Conservation (phyloP, 1,140 invertebrate genomes). For the Pseudomyrmex cubaensis region DNA sequence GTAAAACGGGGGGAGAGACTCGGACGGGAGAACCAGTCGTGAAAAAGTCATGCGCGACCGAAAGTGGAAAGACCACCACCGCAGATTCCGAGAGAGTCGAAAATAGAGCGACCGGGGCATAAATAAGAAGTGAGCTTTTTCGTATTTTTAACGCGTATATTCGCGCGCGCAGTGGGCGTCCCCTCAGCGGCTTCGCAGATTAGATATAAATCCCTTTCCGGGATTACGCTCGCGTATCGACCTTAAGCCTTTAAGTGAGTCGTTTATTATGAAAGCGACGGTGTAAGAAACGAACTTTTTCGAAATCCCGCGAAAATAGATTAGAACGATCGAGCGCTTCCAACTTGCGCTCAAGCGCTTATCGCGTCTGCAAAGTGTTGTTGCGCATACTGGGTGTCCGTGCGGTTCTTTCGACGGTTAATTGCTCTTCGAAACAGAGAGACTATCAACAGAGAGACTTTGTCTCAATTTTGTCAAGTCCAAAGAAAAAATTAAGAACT, state of each 20-base stretch:
- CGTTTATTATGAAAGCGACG: slow-evolving; percentile 14
- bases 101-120: background rate
- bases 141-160: slow-evolving; percentile 21
- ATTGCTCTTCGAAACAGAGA: too few relatives aligned
- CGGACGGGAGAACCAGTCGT: background rate
- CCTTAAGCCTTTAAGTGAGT: background rate
- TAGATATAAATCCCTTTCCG: slow-evolving; percentile 22
- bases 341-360: background rate
- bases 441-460: too few relatives aligned
- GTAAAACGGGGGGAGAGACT: slow-evolving; percentile 14
- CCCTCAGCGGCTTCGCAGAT: background rate
- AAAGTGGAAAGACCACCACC: background rate
- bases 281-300: background rate
- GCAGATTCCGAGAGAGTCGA: slow-evolving; percentile 23
- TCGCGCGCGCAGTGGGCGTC: background rate
- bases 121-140: background rate
- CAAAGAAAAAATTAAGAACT: too few relatives aligned
- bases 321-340: background rate
- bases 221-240: slow-evolving; percentile 4
- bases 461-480: too few relatives aligned
- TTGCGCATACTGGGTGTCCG: too few relatives aligned
- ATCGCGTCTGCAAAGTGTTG: background rate
- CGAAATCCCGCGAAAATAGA: background rate
- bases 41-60: background rate
- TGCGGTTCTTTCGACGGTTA: too few relatives aligned